phyloP scores from a whole-genome alignment of 2,113 vertebrate genomes.

The Tor tambroides region DNA sequence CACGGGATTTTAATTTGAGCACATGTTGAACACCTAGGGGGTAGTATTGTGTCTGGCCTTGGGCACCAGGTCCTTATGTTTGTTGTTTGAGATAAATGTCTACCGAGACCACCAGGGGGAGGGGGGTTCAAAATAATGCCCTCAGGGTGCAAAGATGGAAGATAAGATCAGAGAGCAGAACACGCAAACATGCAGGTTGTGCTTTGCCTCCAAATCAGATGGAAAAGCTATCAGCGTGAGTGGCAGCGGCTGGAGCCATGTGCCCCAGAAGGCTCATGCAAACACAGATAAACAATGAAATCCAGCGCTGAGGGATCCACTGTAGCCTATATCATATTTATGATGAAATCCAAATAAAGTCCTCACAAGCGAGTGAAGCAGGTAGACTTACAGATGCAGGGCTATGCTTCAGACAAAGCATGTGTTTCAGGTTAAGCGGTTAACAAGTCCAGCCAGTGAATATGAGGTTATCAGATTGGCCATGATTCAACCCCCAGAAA shows the following conservation, averaged over 20 bases:
- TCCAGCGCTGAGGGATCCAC: not conserved
- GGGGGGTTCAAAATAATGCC: constrained; percentile 12
- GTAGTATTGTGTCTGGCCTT: constrained; percentile 10
- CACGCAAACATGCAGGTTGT: constrained; percentile 13
- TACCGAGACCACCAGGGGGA: not conserved
- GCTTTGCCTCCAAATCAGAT: constrained; percentile 47
- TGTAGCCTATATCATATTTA: not conserved
- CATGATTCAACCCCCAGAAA: constrained; percentile 5
- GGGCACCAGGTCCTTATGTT: constrained; percentile 11
- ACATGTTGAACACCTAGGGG: not conserved
- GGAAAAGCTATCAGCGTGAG: constrained; percentile 45
- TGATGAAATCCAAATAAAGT: constrained; percentile 28
- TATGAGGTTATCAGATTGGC: constrained; percentile 46
- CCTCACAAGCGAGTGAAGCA: not conserved
- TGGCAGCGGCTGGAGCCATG: not conserved
- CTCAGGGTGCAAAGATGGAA: constrained; percentile 17
- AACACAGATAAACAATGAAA: constrained; percentile 30
- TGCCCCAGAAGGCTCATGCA: constrained; percentile 1
- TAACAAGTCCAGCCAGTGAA: constrained; percentile 34
- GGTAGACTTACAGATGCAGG: not conserved
- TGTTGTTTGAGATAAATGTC: constrained; percentile 38
- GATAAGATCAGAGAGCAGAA: constrained; percentile 6
- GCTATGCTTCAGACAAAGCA: constrained; percentile 43
- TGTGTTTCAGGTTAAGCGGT: constrained; percentile 63
- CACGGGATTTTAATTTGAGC: constrained; percentile 8